Evolutionary conservation across 2,113 vertebrate species (phyloP), one percentile per base, ranked within the genome.

Genomic region (Megaceryle torquata): DNA sequence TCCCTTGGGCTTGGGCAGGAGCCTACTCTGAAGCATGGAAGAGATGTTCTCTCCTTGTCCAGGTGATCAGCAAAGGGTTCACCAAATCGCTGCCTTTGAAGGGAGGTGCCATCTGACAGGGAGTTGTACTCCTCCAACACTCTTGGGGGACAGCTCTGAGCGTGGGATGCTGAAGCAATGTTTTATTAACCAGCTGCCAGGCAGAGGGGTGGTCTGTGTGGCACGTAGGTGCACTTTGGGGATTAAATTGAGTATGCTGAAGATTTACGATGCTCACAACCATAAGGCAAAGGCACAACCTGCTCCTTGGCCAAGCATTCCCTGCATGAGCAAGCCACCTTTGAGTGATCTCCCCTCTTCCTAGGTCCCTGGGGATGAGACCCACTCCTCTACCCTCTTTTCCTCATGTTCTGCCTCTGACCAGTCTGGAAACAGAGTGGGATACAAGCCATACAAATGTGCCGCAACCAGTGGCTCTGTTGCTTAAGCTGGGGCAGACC

Each of bases 301-400:
- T 9, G 21, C 26, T 68, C 26, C 54, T 54, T 37, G 54, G 80
- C n/a, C 53, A 3, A 41, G 11, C 33, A 28, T 25, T 72, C 41
- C 22, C 35, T 1, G 0, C 60, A 29, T 0, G 1, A 68, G 18
- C 41, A 56, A 43, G 9, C 21, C n/a, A 24, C 18, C 21, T 48
- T 44, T 10, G 24, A 83, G 25, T 2, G 1, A 48, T 37, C 1
- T 44, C 25, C 24, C 8, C 15, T 53, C 44, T 89, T 39, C 31
- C n/a, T 57, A 28, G 6, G 15, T 63, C 15, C 19, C 41, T 29
- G 74, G 13, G 37, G 54, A 63, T 37, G 46, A 20, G 3, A 68
- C 15, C 39, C 41, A 11, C 26, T 24, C 16, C 28, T 72, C n/a
- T 71, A 35, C 44, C 6, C 15, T 72, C 74, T 57, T 41, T 77